Evolutionary conservation across 2,797 vertebrate genomes (phyloP), one percentile per base, ranked within the genome.

Genomic region (Pristis pectinata): DNA sequence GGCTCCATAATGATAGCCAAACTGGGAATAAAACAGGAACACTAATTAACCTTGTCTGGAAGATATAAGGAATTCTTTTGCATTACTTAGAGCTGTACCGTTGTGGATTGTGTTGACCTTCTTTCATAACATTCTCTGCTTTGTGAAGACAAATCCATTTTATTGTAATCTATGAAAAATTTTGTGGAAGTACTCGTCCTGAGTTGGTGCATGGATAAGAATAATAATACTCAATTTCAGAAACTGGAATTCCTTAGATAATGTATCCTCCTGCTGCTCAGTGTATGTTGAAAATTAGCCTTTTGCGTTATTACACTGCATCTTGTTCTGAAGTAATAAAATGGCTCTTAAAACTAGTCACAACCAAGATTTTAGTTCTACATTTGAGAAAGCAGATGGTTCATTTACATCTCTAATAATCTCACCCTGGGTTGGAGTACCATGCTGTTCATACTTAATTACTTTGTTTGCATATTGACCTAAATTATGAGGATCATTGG

Each of bases 401-500:
- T 91, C n/a, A 67, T 67, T 91, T 11, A 67, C 61, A 87, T 91
- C 59, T 64, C n/a, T 24, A 22, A 67, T 91, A 91, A 91, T 89
- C 59, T 37, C 34, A 64, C n/a, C 59, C 27, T 56, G 82, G 49
- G 49, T 41, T 64, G 6, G n/a, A 64, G 17, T 19, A 67, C 37
- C 87, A 91, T 67, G 61, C n/a, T 91, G 61, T 91, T 67, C 87
- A 67, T 41, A 7, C 34, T 37, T 61, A 89, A 89, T 61, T 89
- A 61, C 37, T 64, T 67, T 91, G 59, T 67, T 91, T 67, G 10
- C 59, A 37, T 64, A 41, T 41, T 41, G n/a, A 67, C 19, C 3
- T 37, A 67, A 91, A 41, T 2, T 74, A 67, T 30, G 61, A 17
- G 15, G 34, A 87, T 91, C 87, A 91, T 41, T 91, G n/a, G 59